Evolutionary conservation across 1,140 invertebrate genomes (phyloP).

Genomic region (Zaprionus vittiger): DNA sequence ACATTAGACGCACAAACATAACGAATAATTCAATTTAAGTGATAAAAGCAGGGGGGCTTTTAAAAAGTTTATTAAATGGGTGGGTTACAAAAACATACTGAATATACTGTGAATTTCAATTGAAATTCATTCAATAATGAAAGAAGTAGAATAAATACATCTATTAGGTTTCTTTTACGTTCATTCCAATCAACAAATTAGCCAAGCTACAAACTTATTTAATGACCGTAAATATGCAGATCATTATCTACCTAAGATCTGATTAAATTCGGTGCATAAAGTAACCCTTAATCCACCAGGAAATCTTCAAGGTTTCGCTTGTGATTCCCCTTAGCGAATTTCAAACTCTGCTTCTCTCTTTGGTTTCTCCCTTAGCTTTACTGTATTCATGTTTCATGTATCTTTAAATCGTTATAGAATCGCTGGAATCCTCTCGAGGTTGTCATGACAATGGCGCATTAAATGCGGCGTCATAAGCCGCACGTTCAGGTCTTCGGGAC

Average conservation of each 20-base stretch:
- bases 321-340: background rate
- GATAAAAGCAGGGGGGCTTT: background rate
- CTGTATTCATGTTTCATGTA: background rate
- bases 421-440: constrained; percentile 34
- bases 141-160: too few species aligned
- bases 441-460: constrained; percentile 52
- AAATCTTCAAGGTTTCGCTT: background rate
- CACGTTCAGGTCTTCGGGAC: constrained; percentile 2
- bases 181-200: too few species aligned
- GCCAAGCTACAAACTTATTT: too few species aligned
- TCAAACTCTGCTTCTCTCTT: background rate
- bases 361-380: background rate
- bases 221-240: too few species aligned
- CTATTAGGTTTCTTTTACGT: too few species aligned
- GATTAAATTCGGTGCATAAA: background rate
- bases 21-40: background rate
- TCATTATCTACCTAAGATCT: background rate
- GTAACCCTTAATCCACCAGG: too few species aligned
- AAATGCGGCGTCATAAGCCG: constrained; percentile 52
- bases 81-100: too few species aligned
- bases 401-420: constrained; percentile 9
- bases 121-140: too few species aligned
- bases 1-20: background rate
- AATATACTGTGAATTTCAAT: too few species aligned
- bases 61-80: too few species aligned